Evolutionary conservation across 2,113 vertebrate genomes (phyloP).

Genomic region (Nyctibius bracteatus): DNA sequence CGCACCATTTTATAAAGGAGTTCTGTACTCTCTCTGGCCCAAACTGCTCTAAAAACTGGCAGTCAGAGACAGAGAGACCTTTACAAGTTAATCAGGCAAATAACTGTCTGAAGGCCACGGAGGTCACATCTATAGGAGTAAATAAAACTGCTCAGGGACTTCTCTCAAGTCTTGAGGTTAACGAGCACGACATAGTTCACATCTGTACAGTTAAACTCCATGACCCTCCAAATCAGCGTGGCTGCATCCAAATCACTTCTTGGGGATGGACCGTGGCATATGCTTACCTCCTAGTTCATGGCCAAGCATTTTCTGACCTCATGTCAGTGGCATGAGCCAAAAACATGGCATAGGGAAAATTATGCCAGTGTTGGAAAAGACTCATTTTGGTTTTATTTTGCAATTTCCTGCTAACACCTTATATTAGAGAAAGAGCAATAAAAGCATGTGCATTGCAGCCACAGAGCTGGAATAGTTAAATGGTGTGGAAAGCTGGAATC

Average conservation of each 20-base stretch:
- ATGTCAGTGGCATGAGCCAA: background rate
- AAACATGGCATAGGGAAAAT: background rate
- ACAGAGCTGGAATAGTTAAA: background rate
- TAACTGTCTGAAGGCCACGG: background rate
- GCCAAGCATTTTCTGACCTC: background rate
- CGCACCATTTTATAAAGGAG: background rate
- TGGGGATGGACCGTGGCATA: accelerated
- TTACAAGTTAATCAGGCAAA: background rate
- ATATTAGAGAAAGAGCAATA: background rate
- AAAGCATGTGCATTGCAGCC: background rate
- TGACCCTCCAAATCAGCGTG: background rate
- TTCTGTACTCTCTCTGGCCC: background rate
- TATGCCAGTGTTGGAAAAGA: background rate
- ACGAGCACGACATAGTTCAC: background rate
- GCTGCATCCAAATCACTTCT: background rate
- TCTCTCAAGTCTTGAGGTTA: background rate
- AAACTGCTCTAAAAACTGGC: background rate
- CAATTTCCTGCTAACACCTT: background rate
- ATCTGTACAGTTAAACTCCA: background rate
- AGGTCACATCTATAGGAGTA: background rate
- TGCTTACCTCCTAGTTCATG: background rate
- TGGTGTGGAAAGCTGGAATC: background rate
- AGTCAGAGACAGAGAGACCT: background rate
- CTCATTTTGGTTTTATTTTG: background rate
- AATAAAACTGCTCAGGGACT: background rate